These are phyloP conservation scores for Accipiter cooperii DNA, from an alignment of 2,113 vertebrate species.

Conservation along the genomic window DNA sequence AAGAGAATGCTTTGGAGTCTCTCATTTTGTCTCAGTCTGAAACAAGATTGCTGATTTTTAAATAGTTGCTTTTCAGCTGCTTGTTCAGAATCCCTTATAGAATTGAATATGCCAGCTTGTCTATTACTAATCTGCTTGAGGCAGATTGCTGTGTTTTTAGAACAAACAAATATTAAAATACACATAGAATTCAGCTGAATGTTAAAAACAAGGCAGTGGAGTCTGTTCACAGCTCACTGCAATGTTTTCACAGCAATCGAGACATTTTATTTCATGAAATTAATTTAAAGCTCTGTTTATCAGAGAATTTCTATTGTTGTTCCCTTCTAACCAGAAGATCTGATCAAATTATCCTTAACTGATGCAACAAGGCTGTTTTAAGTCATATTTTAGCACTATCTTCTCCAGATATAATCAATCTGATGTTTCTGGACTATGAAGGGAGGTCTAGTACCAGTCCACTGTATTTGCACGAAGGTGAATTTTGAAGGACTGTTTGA, in stretches of 20 bases:
- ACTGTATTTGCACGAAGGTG: background rate
- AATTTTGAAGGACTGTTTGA: background rate
- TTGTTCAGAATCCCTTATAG: background rate
- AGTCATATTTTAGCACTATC: background rate
- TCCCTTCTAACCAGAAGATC: background rate
- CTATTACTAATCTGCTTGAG: background rate
- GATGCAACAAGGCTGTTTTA: background rate
- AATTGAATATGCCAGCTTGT: background rate
- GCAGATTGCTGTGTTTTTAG: background rate
- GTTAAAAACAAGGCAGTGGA: background rate
- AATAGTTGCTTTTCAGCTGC: background rate
- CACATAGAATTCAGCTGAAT: background rate
- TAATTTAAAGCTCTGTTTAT: background rate
- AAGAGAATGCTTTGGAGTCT: background rate
- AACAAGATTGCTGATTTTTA: background rate
- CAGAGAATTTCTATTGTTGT: background rate
- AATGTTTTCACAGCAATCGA: background rate
- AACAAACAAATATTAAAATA: background rate
- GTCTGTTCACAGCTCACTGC: background rate
- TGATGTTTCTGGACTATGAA: background rate
- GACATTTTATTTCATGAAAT: background rate
- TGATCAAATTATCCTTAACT: background rate
- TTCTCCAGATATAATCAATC: background rate
- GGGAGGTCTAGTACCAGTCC: background rate
- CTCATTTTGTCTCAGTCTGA: background rate